These are phyloP conservation scores for Trypoxylus dichotomus DNA, from an alignment of 1,140 invertebrate species.

Conservation along the genomic window DNA sequence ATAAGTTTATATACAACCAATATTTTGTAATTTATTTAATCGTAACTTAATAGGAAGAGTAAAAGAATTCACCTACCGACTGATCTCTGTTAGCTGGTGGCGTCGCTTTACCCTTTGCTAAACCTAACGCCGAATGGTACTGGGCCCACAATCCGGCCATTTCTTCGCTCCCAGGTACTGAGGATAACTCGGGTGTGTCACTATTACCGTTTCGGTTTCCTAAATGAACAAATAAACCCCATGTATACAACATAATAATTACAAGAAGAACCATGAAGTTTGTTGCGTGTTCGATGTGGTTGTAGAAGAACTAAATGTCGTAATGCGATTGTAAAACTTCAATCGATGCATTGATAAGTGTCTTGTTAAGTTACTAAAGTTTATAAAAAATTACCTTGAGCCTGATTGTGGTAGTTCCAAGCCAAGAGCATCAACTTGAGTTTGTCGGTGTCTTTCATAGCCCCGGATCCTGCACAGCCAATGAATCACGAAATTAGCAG, in stretches of 20 bases:
- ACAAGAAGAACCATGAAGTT: no score
- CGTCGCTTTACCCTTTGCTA: constrained; percentile 63
- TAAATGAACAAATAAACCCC: constrained; percentile 39
- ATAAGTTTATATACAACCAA: no score
- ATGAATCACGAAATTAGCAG: constrained; percentile 48
- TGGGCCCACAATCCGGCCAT: constrained; percentile 79
- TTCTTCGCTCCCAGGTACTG: constrained; percentile 60
- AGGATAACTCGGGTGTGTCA: constrained; percentile 55
- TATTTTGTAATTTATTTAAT: no score
- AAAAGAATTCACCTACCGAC: constrained; percentile 58
- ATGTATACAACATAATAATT: no score
- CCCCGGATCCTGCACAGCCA: constrained; percentile 52
- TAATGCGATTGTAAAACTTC: no score
- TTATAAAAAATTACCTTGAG: constrained; percentile 56
- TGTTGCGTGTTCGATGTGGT: no score
- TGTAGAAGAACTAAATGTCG: no score
- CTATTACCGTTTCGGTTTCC: constrained; percentile 57
- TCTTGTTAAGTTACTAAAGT: constrained; percentile 27
- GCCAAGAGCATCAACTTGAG: constrained; percentile 82
- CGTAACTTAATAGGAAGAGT: not conserved
- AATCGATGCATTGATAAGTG: not conserved
- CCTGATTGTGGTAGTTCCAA: constrained; percentile 79
- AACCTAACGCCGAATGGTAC: constrained; percentile 69
- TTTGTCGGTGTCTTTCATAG: constrained; percentile 80
- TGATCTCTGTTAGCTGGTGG: constrained; percentile 62